Base-by-base conservation (phyloP, 2,797 vertebrate genomes). In the Peromyscus nudipes region DNA sequence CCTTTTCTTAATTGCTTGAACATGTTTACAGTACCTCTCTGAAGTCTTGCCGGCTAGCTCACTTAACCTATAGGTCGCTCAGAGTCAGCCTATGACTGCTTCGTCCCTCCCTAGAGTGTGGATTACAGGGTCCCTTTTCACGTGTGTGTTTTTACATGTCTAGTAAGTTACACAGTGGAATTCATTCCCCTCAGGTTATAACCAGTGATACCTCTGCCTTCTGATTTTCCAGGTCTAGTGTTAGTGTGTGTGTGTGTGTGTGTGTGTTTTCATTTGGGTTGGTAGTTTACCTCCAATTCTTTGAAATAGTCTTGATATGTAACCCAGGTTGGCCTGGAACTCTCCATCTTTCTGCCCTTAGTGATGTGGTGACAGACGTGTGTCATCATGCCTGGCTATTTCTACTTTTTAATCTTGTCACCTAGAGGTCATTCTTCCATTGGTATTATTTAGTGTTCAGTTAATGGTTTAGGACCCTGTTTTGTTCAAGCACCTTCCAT, bases 1-100 rank as follows among this genome's bases (percentile, higher is more conserved):
- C 12, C 13, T 77, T 95, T 92, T 77, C 73, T 91, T 80, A 89
- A 91, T 71, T 93, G 23, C 89, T 71, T 79, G 43, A 84, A n/a
- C 6, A 6, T 37, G 73, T 79, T 92, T 84, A 67, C 37, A 40
- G 77, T 16, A 55, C 60, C 21, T 76, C 9, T 90, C 40, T 65
- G 37, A 93, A 88, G 46, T 76, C 37, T 93, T 23, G 1, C 25
- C 34, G 77, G 49, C 14, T 49, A 79, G n/a, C 57, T 73, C 37
- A 73, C 37, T 75, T 9, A 85, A 29, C 14, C 67, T 79, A 1
- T 62, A 73, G 27, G 65, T 89, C 37, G 31, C 27, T 88, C 55
- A 73, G 82, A 40, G 52, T 93, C 46, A 21, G 40, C n/a, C 82
- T 96, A 40, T 23, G 27, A 83, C 6, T 75, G 13, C 4, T 49